Evolutionary conservation across 1,140 invertebrate species (phyloP), one percentile per base, ranked within the genome.

Genomic region (Hyles vespertilio): DNA sequence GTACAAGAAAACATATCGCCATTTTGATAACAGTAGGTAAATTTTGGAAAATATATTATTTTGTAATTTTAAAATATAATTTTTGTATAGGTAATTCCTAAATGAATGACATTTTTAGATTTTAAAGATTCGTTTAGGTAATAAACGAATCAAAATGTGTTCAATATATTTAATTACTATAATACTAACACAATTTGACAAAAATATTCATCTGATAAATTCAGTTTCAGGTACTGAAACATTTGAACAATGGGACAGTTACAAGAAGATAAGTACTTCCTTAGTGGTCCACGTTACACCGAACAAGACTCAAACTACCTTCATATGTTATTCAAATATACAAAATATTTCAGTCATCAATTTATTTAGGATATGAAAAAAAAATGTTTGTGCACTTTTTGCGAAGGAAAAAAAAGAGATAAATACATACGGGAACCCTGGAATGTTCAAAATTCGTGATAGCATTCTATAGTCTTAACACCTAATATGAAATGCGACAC

Each of bases 401-500:
- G 65, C 77, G 62, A 82, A 78, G 72, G 72, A 79, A 75, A 61
- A 60, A 67, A 69, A 40, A 51, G 48, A 6, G 34, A 51, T 4
- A 34, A 70, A 70, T 67, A 69, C 55, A 68, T 69, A 67, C 40
- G 65, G 71, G 73, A 74, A 77, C 77, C 75, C 74, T 86, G 83
- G 80, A 86, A 84, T 85, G 82, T 85, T 77, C 64, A 79, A 74
- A 84, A 68, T 68, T 79, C 70, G 70, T 67, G 64, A 70, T 67
- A 69, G 45, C 71, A 68, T 57, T 69, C 69, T 65, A 67, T 81
- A 69, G 60, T 67, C 81, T 81, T 84, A 84, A 56, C 43, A 74
- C 58, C 84, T 83, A 87, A 34, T 56, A 79, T 80, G 74, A 87
- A 87, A 87, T 85, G 84, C 82, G 67, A 60, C 32, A 59, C 78